phyloP scores from a whole-genome alignment of 1,140 invertebrate genomes.

The Brachionus rubens region DNA sequence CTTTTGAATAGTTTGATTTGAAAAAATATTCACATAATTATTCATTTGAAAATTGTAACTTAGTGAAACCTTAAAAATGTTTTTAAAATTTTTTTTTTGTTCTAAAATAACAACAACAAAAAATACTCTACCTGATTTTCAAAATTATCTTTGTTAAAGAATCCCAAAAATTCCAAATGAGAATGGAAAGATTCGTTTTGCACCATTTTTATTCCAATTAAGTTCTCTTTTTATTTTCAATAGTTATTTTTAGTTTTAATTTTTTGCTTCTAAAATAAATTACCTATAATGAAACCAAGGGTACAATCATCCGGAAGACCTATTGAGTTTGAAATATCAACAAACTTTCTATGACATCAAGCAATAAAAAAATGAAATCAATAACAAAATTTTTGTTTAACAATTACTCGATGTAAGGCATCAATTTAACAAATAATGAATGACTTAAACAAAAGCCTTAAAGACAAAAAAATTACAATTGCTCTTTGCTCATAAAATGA shows the following conservation, averaged over 20 bases:
- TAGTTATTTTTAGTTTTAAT: neutral
- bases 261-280: too few species aligned
- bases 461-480: neutral
- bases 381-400: neutral
- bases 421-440: neutral
- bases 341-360: neutral
- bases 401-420: neutral
- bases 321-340: conserved; percentile 25
- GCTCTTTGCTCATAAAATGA: too few species aligned
- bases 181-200: conserved; percentile 15
- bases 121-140: conserved; percentile 19
- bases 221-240: neutral
- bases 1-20: neutral
- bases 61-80: neutral
- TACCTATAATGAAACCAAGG: conserved; percentile 44
- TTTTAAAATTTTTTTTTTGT: neutral
- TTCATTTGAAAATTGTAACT: conserved; percentile 24
- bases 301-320: conserved; percentile 37
- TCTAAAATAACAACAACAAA: neutral
- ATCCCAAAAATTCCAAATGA: conserved; percentile 32
- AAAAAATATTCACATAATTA: conserved; percentile 18
- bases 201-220: neutral
- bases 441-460: conserved; percentile 27
- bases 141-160: neutral
- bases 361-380: neutral